Base-by-base conservation (phyloP, 2,113 vertebrate genomes). In the Gobius niger region DNA sequence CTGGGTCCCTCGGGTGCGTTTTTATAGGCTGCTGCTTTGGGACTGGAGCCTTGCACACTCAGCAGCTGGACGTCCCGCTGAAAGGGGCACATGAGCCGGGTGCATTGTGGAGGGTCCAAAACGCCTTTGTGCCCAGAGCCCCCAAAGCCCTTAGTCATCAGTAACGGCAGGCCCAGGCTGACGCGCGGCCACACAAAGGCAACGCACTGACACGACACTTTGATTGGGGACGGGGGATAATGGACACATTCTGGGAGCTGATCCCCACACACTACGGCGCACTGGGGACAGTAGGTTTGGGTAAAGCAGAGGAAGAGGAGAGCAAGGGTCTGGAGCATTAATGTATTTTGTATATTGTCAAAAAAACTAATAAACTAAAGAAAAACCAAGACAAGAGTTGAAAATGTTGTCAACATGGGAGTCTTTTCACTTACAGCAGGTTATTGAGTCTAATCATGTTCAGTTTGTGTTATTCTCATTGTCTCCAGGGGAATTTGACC, bases 111-210 rank as follows among this genome's bases (percentile, higher is more conserved):
- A 85, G 74, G 79, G 83, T 85, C 76, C 83, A 67, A 66, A 61
- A 77, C 44, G 7, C 83, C 81, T 88, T 92, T 93, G 91, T 93
- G 74, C 80, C 44, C 80, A 77, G 81, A 87, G 85, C 78, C 88
- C 88, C 83, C 88, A 88, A 88, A 75, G 62, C 73, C 82, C 92
- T 87, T 82, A 93, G 85, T 93, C 92, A 92, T 92, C 91, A 93
- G 62, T 85, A 54, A 88, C 76, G 82, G 81, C 84, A 82, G 80
- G 84, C 80, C 56, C 41, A 76, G 74, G 81, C 82, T 72, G 84
- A 84, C 76, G 72, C 72, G 56, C 56, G 72, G 19, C 73, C 62
- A 82, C 49, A 91, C 91, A 92, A 91, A 86, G 65, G 80, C 47
- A 88, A 89, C 80, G 61, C 82, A 92, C 90, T 92, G 90, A 92